phyloP scores from a whole-genome alignment of 2,797 vertebrate genomes.

The Limosa lapponica region DNA sequence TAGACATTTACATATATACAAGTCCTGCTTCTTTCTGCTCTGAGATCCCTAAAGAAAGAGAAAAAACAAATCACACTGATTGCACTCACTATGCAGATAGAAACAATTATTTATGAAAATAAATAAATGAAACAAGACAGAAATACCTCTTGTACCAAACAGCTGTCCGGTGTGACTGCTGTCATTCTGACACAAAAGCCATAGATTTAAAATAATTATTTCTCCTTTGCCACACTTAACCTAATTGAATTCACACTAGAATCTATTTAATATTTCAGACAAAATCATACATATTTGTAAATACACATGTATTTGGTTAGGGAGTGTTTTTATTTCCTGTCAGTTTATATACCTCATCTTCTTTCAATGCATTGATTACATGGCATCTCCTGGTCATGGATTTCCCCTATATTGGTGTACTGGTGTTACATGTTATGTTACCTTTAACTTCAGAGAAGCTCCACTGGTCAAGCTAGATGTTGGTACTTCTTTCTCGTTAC shows the following conservation, averaged over 20 bases:
- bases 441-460: background rate
- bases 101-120: constrained; percentile 6
- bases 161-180: background rate
- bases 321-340: background rate
- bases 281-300: background rate
- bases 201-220: background rate
- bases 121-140: background rate
- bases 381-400: background rate
- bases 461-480: background rate
- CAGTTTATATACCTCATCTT: background rate
- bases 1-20: background rate
- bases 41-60: background rate
- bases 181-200: background rate
- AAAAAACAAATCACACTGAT: background rate
- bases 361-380: background rate
- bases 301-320: background rate
- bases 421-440: background rate
- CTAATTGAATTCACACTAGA: background rate
- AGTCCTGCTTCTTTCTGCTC: background rate
- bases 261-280: background rate
- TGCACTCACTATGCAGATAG: background rate
- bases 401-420: background rate
- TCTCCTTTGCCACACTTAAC: background rate
- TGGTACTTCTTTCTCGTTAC: background rate
- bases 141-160: background rate